Evolutionary conservation across 2,888 invertebrate genomes (phyloP), one percentile per base, ranked within the genome.

Genomic region (Eristalinus sepulchralis): DNA sequence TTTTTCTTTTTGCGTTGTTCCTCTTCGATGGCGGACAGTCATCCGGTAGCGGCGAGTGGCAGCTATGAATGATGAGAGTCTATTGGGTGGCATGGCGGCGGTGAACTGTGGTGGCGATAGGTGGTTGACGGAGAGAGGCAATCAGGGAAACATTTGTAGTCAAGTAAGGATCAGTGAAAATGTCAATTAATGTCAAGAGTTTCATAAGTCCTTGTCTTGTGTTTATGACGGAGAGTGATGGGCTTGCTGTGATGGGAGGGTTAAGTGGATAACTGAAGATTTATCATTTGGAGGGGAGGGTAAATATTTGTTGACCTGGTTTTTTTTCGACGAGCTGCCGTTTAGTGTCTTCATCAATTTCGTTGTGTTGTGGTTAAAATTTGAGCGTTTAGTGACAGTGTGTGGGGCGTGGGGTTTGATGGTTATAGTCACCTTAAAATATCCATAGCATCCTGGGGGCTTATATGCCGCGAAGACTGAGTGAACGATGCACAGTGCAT

Each of bases 61-160:
- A 27, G 57, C 57, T 33, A 22, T 62, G 47, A 47, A 47, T 47
- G 47, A 47, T 47, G 47, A 47, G 47, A 47, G 47, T 47, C 47
- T 47, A 17, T n/a, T n/a, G 47, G 17, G n/a, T 39, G 39, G 39
- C 27, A 27, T 5, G 27, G 27, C 27, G 27, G 27, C 27, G 27
- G 39, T 4, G 39, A 13, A 1, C n/a, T 39, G 39, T 36, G 13
- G 39, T 39, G n/a, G n/a, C n/a, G n/a, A 39, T n/a, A 39, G 39
- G 39, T 39, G 31, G 66, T 17, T n/a, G 67, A 33, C 22, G 33
- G 31, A 17, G 34, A 13, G 57, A 47, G 68, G 75, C 63, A 81
- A 79, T 81, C 75, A 75, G 63, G 68, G 57, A 33, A 75, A 75
- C 75, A 81, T 81, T 75, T 75, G 62, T 71, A 55, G 57, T 63